phyloP scores from a whole-genome alignment of 2,888 invertebrate genomes.

The Agrochola circellaris region DNA sequence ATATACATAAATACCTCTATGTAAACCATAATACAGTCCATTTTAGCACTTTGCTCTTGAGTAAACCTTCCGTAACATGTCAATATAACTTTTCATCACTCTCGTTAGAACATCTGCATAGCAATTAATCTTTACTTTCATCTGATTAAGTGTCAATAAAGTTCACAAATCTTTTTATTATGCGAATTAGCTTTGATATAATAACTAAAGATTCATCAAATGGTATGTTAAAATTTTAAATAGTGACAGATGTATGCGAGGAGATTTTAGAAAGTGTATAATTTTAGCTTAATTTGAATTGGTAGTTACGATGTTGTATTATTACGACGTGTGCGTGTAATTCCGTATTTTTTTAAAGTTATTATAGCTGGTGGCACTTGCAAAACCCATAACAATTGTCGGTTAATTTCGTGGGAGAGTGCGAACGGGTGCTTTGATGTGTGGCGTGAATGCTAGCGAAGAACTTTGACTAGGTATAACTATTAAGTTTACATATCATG shows the following conservation, averaged over 20 bases:
- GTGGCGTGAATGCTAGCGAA: conserved; percentile 66
- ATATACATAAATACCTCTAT: conserved; percentile 36
- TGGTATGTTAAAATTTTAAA: conserved; percentile 41
- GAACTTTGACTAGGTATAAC: background rate
- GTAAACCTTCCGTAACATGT: conserved; percentile 35
- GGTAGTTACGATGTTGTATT: conserved; percentile 52
- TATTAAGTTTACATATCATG: background rate
- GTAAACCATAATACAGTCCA: conserved; percentile 20
- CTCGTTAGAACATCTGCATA: conserved; percentile 43
- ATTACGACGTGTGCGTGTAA: conserved; percentile 58
- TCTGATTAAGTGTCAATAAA: conserved; percentile 64
- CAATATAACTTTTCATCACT: conserved; percentile 51
- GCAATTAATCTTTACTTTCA: conserved; percentile 65
- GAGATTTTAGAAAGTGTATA: conserved; percentile 67
- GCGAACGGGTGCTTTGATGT: conserved; percentile 60
- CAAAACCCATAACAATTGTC: conserved; percentile 81
- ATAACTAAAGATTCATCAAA: conserved; percentile 54
- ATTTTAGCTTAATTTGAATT: conserved; percentile 58
- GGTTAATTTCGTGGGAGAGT: conserved; percentile 81
- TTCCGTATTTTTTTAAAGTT: conserved; percentile 64
- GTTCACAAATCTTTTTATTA: conserved; percentile 64
- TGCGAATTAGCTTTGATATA: conserved; percentile 52
- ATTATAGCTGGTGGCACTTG: conserved; percentile 74
- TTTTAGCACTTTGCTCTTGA: conserved; percentile 24
- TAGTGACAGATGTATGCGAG: conserved; percentile 41